Conservation (phyloP, 2,888 invertebrate species). For the Cosmorhoe ocellata region DNA sequence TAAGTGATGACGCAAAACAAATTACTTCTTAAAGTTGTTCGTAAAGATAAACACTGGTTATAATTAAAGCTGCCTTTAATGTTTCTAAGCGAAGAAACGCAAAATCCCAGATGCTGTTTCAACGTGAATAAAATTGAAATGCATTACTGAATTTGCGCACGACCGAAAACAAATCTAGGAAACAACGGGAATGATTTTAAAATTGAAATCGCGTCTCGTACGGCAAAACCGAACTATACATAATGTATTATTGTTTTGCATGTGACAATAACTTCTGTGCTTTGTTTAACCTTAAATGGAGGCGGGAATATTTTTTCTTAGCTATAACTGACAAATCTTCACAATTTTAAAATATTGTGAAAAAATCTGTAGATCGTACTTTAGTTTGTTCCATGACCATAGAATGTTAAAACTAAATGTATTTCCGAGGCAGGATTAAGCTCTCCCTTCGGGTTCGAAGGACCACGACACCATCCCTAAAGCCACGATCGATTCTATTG, state of each 20-base stretch:
- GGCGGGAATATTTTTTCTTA: constrained; percentile 1
- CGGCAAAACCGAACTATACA: constrained; percentile 44
- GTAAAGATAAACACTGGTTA: constrained; percentile 23
- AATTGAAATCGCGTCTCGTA: constrained; percentile 51
- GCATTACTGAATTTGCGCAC: constrained; percentile 48
- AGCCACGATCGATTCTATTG: constrained; percentile 24
- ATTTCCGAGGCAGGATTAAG: constrained; percentile 8
- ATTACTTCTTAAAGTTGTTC: constrained; percentile 21
- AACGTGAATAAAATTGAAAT: constrained; percentile 34
- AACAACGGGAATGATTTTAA: constrained; percentile 54
- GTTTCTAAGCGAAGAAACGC: constrained; percentile 25
- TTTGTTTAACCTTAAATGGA: constrained; percentile 20
- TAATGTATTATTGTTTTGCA: constrained; percentile 54
- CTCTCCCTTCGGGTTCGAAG: constrained; percentile 9
- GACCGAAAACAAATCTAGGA: constrained; percentile 46
- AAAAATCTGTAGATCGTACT: neutral
- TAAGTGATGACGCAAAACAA: constrained; percentile 12
- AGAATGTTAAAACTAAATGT: neutral
- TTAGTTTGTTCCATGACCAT: neutral
- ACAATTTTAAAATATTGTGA: neutral
- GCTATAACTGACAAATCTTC: neutral
- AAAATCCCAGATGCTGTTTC: constrained; percentile 28
- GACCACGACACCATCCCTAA: constrained; percentile 15
- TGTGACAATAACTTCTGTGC: constrained; percentile 49
- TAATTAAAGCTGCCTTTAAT: constrained; percentile 14